Conservation (phyloP, 2,113 vertebrate genomes). For the Scytalopus superciliaris region DNA sequence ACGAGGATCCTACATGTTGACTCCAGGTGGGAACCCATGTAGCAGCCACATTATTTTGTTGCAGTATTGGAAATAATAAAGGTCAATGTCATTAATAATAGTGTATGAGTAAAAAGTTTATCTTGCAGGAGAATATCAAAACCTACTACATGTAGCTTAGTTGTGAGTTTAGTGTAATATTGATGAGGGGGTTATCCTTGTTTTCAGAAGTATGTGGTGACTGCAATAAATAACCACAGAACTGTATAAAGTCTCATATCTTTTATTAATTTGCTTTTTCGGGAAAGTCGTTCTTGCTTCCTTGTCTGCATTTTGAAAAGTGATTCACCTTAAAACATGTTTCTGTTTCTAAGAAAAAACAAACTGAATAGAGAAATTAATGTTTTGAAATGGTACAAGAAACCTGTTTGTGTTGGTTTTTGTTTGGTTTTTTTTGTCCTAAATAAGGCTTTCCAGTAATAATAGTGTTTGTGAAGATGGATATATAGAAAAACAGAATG, state of each 20-base stretch:
- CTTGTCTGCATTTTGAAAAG: not conserved
- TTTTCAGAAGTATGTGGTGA: not conserved
- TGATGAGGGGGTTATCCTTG: not conserved
- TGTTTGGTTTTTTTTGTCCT: not conserved
- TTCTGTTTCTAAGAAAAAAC: not conserved
- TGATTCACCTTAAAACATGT: not conserved
- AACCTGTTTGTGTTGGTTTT: not conserved
- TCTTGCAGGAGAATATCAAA: not conserved
- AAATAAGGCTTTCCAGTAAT: not conserved
- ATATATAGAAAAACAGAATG: not conserved
- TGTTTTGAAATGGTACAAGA: not conserved
- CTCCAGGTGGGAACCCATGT: accelerated
- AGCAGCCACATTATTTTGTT: not conserved
- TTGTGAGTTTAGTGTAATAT: not conserved
- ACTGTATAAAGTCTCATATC: not conserved
- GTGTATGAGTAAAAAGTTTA: not conserved
- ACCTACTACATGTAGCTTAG: accelerated
- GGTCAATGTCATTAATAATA: not conserved
- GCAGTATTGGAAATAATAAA: not conserved
- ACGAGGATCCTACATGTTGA: not conserved
- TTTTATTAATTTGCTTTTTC: not conserved
- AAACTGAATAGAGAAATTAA: not conserved
- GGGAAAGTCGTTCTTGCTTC: not conserved
- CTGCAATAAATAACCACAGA: not conserved
- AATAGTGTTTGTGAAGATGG: not conserved